Base-by-base conservation (phyloP, 1,140 invertebrate genomes). In the Antheraea mylitta region DNA sequence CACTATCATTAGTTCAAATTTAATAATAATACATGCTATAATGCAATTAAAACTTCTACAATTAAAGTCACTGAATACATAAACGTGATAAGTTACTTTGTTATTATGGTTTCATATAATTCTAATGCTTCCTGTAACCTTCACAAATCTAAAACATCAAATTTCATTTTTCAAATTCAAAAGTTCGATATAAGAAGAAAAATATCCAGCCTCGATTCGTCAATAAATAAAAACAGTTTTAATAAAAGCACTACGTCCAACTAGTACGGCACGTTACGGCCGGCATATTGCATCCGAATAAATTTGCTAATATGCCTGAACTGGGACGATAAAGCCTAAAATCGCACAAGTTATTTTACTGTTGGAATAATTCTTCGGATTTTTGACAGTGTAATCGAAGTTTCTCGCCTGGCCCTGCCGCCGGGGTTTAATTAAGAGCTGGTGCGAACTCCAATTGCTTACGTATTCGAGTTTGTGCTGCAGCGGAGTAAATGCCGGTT, bases 321-420 rank as follows among this genome's bases (percentile, higher is more conserved):
- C 84, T 85, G 82, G 74, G 71, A 76, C 88, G 88, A 90, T 90
- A 92, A 91, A 87, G 82, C 86, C 86, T 89, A 90, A 92, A 89
- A 90, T 90, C 86, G 88, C 72, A 71, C 78, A 86, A 92, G 81
- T 89, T 89, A 92, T 90, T 92, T 87, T 80, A 85, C 83, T 82
- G 75, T 80, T 73, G 82, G 85, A 85, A 92, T 92, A 92, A 92
- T 90, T 92, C 88, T 90, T 90, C 80, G 88, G 86, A 90, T 90
- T 92, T 92, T 92, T 92, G 90, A 92, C 88, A 92, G 90, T 82
- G 82, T 86, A 90, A 91, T 91, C 87, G 89, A 90, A 90, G 86
- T 90, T 90, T 86, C 83, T 85, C 85, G 80, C 84, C 87, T 86
- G 86, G 84, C 86, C 72, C 80, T 82, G 85, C 81, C 75, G 81